phyloP scores from a whole-genome alignment of 2,888 invertebrate species.

The Calameuta idolon region DNA sequence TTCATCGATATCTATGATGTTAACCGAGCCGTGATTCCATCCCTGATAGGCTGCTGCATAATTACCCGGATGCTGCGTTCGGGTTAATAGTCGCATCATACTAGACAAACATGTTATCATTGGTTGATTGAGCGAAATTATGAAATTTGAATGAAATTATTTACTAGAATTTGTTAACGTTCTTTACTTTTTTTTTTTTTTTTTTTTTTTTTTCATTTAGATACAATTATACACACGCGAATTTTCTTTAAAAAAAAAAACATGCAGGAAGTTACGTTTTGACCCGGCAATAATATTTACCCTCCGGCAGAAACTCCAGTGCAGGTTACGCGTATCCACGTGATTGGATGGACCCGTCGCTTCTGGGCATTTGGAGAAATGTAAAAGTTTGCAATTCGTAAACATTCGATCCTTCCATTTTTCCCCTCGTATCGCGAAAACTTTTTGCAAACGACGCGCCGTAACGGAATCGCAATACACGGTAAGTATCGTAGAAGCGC shows the following conservation, averaged over 20 bases:
- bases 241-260: background rate
- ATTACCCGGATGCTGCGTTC: conserved; percentile 50
- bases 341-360: background rate
- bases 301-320: background rate
- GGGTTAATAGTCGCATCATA: conserved; percentile 52
- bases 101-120: conserved; percentile 55
- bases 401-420: background rate
- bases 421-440: background rate
- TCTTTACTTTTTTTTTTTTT: background rate
- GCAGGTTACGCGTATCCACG: background rate
- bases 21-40: conserved; percentile 55
- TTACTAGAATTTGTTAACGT: background rate
- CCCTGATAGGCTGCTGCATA: conserved; percentile 54
- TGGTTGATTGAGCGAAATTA: conserved; percentile 26
- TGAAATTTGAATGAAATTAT: background rate
- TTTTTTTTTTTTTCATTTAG: background rate
- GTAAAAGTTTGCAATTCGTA: background rate
- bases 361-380: background rate
- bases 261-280: background rate
- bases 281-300: background rate
- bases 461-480: background rate
- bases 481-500: background rate
- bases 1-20: conserved; percentile 59
- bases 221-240: background rate
- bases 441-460: background rate